Evolutionary conservation across 2,797 vertebrate genomes (phyloP).

Genomic region (Enteromius treurensis): DNA sequence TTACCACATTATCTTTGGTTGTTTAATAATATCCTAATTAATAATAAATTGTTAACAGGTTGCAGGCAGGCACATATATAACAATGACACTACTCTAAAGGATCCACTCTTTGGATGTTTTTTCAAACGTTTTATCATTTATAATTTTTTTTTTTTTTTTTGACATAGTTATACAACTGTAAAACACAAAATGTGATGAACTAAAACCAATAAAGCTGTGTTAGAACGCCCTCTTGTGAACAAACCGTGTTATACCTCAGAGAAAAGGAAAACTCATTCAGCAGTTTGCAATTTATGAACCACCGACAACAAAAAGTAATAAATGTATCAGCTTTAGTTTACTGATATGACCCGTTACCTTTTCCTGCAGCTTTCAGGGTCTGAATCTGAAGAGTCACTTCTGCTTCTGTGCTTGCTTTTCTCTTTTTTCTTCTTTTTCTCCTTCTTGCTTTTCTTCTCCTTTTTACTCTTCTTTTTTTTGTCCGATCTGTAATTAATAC

Average conservation of each 20-base stretch:
- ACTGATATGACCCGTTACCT: constrained; percentile 61
- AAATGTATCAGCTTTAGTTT: background rate
- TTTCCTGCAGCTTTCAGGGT: constrained; percentile 71
- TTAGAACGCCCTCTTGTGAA: constrained; percentile 25
- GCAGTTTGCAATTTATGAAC: background rate
- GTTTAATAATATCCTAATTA: too few relatives aligned
- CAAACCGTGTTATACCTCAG: background rate
- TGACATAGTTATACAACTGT: background rate
- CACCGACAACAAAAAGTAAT: background rate
- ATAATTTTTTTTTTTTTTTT: too few relatives aligned
- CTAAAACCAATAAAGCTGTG: background rate
- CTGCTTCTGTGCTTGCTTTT: constrained; percentile 72
- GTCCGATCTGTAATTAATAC: constrained; percentile 69
- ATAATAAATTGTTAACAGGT: too few relatives aligned
- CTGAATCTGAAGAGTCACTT: constrained; percentile 63
- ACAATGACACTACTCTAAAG: too few relatives aligned
- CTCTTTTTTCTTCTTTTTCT: constrained; percentile 81
- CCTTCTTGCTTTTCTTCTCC: constrained; percentile 87
- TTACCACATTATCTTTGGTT: too few relatives aligned
- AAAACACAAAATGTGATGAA: background rate
- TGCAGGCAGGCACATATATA: too few relatives aligned
- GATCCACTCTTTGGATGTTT: too few relatives aligned
- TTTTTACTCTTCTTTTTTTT: constrained; percentile 84
- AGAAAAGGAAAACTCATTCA: background rate
- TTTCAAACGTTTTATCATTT: too few relatives aligned